A percentile compares a stretch with the other conserved stretches of the same genome.
Evolutionary conservation across 2,113 vertebrate species (phyloP).

Genomic region (Rhinopithecus roxellana): DNA sequence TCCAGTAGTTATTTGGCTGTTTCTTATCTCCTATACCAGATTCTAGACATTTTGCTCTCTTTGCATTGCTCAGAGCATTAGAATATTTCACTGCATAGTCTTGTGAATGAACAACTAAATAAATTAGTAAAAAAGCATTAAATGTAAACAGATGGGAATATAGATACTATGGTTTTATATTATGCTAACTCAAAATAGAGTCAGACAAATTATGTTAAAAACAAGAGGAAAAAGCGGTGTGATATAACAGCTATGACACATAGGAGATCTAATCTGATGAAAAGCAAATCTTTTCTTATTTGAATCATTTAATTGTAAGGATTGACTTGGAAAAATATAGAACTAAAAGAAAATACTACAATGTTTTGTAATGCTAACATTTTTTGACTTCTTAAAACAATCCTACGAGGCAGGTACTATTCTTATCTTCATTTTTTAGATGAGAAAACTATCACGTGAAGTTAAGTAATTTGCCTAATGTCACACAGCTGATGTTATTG

Average conservation of each 20-base stretch:
- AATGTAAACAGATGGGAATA: not conserved
- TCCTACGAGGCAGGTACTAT: not conserved
- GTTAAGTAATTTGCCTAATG: not conserved
- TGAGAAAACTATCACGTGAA: not conserved
- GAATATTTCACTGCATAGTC: not conserved
- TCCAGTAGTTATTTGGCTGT: not conserved
- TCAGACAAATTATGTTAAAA: constrained; percentile 6
- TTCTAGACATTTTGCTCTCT: not conserved
- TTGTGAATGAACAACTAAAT: not conserved
- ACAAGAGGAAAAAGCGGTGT: not conserved
- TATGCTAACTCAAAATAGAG: constrained; percentile 1
- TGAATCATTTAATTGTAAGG: not conserved
- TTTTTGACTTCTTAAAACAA: constrained; percentile 6
- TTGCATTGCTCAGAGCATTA: not conserved
- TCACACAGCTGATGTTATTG: not conserved
- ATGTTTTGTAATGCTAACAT: not conserved
- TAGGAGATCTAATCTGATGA: not conserved
- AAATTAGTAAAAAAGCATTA: not conserved
- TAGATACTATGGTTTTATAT: not conserved
- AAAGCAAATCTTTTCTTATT: constrained; percentile 17
- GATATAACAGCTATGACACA: not conserved
- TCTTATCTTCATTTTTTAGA: not conserved
- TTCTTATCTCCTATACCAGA: not conserved
- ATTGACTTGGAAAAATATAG: constrained; percentile 19
- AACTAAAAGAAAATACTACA: not conserved